phyloP scores from a whole-genome alignment of 2,888 invertebrate genomes.

The Spicauda simplicius region DNA sequence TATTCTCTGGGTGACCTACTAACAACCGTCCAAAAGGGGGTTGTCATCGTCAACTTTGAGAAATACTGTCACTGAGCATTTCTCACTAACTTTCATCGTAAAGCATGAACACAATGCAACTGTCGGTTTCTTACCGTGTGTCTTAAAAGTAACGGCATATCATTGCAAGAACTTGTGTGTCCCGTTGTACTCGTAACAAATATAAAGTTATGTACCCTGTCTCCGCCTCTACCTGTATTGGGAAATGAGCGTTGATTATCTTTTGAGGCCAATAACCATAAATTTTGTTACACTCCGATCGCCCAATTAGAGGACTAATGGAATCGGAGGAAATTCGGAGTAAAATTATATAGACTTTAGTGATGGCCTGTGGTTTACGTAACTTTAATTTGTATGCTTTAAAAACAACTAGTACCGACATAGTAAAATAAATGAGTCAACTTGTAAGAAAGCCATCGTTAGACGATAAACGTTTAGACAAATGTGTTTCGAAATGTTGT shows the following conservation, averaged over 20 bases:
- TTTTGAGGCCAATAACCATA: slow-evolving; percentile 36
- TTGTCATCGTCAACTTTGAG: too few species aligned
- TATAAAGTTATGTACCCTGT: slow-evolving; percentile 8
- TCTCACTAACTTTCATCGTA: slow-evolving; percentile 7
- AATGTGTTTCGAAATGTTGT: background rate
- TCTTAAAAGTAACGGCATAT: background rate
- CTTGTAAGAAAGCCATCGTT: background rate
- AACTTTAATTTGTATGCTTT: background rate
- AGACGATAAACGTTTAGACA: background rate
- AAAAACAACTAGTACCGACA: too few species aligned
- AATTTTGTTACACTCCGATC: slow-evolving; percentile 33
- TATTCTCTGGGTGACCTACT: too few species aligned
- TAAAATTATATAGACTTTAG: background rate
- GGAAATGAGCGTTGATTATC: slow-evolving; percentile 34
- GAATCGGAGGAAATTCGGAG: slow-evolving; percentile 33
- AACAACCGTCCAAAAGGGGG: too few species aligned
- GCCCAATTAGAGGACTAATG: slow-evolving; percentile 36
- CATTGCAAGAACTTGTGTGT: background rate
- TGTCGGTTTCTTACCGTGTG: background rate
- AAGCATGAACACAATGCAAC: background rate
- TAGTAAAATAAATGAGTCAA: background rate
- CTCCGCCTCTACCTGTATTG: slow-evolving; percentile 20
- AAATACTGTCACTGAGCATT: background rate
- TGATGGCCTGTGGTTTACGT: background rate
- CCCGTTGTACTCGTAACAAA: background rate